Evolutionary conservation across 2,888 invertebrate species (phyloP), one percentile per base, ranked within the genome.

Genomic region (Pyralis farinalis): DNA sequence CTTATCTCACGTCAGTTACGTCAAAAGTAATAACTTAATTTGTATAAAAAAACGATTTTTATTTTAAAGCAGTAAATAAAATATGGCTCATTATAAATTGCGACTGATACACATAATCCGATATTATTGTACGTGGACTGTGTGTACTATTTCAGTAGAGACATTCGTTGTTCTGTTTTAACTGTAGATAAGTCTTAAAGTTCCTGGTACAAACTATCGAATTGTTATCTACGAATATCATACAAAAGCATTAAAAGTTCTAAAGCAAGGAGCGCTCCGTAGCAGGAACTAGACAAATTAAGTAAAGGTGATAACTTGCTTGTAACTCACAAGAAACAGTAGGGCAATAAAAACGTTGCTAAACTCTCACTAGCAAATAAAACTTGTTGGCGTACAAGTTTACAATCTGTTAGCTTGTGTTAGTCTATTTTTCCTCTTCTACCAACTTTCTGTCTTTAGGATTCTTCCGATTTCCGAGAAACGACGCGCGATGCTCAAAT

Each of bases 221-320:
- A n/a, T n/a, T n/a, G n/a, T n/a, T n/a, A n/a, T n/a, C n/a, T n/a
- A n/a, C n/a, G n/a, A n/a, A n/a, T n/a, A n/a, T n/a, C n/a, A n/a
- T n/a, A n/a, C n/a, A n/a, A n/a, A n/a, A n/a, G n/a, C n/a, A n/a
- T n/a, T n/a, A n/a, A n/a, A n/a, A n/a, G n/a, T 25, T 25, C n/a
- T 25, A 25, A 7, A 2, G 7, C 25, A 25, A 2, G 5, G 25
- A 25, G 35, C 54, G 49, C 4, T 21, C 21, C 7, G 47, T 42
- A 12, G 51, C 49, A 50, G 51, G 55, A 57, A 56, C 53, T 51
- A 56, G 61, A 63, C 56, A 65, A 63, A 69, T 62, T 58, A 60
- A 55, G 43, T 53, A 51, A 54, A 49, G 52, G 63, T 63, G 58
- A 62, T 68, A 60, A 64, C 56, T 16, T 61, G 55, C 54, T 46